Base-by-base conservation (phyloP, 1,140 invertebrate genomes). In the Pseudoatta argentina region DNA sequence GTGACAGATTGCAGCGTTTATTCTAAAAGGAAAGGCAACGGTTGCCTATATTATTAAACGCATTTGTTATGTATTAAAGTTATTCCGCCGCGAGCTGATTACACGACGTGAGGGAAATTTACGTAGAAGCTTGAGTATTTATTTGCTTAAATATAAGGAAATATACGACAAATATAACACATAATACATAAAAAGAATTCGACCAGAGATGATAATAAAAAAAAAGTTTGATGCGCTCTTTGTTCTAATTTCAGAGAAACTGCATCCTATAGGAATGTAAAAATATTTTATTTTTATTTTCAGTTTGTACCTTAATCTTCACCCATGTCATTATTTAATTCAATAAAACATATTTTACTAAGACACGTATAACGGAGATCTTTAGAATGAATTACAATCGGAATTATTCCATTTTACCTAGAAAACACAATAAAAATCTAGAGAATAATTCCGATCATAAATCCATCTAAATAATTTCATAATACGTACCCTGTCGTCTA, bases 1-100 rank as follows among this genome's bases (percentile, higher is more conserved):
- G 51, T 71, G 79, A 86, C 86, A 87, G 86, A 90, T 90, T 89
- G 86, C 44, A 77, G 55, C 76, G 72, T 88, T 89, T 87, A 89
- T 57, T 27, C n/a, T 7, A 21, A 73, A 59, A 64, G 44, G 34
- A 73, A 63, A 64, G 59, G 34, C 16, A 57, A 79, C 44, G n/a
- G 44, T 7, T 39, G 34, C 21, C 57, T 34, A 27, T 18, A 59
- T 83, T 73, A 83, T 61, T 48, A 48, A 53, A 59, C 78, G 24
- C 66, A 2, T 73, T 27, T 14, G 44, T 53, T 21, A 8, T 14
- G 16, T 39, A 53, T 78, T 77, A 78, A 66, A 64, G 21, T 34
- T 30, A 30, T 76, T 76, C n/a, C 14, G 21, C 18, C 53, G 48
- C 21, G 34, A 10, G 27, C n/a, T 61, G 39, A 61, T 73, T 83